A percentile compares a stretch with the other conserved stretches of the same genome.
phyloP scores from a whole-genome alignment of 1,140 invertebrate genomes.

The Batillaria attramentaria region DNA sequence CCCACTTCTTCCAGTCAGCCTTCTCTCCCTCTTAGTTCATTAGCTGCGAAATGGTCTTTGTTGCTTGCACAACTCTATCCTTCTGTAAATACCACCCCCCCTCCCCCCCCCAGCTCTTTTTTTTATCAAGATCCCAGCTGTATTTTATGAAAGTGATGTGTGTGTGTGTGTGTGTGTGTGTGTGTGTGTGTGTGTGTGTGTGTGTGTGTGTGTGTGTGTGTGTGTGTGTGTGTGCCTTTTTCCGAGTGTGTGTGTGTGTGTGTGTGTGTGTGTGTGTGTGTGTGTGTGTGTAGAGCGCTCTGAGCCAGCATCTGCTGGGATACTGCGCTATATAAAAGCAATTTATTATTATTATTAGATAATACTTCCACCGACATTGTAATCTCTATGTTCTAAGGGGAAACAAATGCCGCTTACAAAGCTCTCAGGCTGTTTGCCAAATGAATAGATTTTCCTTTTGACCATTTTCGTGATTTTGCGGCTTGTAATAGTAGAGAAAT shows the following conservation, averaged over 20 bases:
- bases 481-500: too few relatives aligned
- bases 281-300: not conserved
- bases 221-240: not conserved
- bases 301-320: not conserved
- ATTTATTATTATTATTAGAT: too few relatives aligned
- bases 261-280: slow-evolving; percentile 14
- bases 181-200: slow-evolving; percentile 7
- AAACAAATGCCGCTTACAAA: not conserved
- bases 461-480: too few relatives aligned
- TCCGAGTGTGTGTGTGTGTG: not conserved
- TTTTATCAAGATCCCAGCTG: not conserved
- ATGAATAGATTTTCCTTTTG: too few relatives aligned
- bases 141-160: not conserved
- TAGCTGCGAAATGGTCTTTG: too few relatives aligned
- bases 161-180: slow-evolving; percentile 16
- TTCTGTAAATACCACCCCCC: not conserved
- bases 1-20: not conserved
- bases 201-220: not conserved
- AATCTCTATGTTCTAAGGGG: too few relatives aligned
- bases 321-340: too few relatives aligned
- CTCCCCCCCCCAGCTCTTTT: not conserved
- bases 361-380: too few relatives aligned
- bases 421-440: too few relatives aligned
- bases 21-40: slow-evolving; percentile 2
- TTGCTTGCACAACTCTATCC: too few relatives aligned